Evolutionary conservation across 2,113 vertebrate species (phyloP).

Genomic region (Toxostoma redivivum): DNA sequence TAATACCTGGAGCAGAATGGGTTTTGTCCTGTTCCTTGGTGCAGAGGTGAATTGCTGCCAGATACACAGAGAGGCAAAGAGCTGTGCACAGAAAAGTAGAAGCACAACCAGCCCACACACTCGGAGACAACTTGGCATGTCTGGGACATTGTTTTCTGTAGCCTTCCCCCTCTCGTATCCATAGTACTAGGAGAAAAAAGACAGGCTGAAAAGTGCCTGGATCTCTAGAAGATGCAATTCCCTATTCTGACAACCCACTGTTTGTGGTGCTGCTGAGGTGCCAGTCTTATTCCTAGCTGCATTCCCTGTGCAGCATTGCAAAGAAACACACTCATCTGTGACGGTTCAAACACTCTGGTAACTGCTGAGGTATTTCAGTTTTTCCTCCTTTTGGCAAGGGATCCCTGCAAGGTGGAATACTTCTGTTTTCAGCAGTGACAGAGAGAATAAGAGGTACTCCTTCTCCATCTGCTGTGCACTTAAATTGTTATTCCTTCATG

Average conservation of each 20-base stretch:
- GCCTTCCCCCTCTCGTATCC: background rate
- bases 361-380: background rate
- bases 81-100: background rate
- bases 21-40: background rate
- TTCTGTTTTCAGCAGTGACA: background rate
- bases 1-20: background rate
- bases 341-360: background rate
- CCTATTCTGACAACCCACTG: accelerated
- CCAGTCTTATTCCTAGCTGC: background rate
- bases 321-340: background rate
- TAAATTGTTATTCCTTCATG: slow-evolving; percentile 17
- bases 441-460: background rate
- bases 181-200: background rate
- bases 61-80: accelerated
- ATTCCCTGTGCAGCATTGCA: background rate
- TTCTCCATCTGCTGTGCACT: slow-evolving; percentile 51
- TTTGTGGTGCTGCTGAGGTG: background rate
- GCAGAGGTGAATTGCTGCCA: background rate
- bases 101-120: background rate
- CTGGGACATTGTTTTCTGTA: background rate
- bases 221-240: background rate
- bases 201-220: background rate
- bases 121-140: background rate
- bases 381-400: background rate
- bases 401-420: background rate